Percentiles rank a stretch among this genome's conserved stretches.
These are phyloP conservation scores for Drosophila anomelani DNA, from an alignment of 2,888 invertebrate genomes.

Conservation along the genomic window DNA sequence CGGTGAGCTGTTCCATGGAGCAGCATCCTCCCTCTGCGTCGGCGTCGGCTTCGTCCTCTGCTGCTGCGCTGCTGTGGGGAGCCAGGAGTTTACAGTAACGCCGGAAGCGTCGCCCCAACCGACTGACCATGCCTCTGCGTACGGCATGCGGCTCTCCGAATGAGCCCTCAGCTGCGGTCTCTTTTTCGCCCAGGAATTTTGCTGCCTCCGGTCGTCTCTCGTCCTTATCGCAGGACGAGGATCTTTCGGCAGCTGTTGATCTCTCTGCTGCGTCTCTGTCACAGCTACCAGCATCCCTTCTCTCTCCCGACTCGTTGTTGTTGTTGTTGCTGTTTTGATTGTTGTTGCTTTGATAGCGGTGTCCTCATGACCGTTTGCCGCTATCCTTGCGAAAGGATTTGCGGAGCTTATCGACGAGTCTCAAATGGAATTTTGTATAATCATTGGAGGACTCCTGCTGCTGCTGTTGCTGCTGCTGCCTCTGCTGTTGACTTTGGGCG, in stretches of 20 bases:
- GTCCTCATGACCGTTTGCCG: slow-evolving; percentile 82
- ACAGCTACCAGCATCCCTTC: neutral
- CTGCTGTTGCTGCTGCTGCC: slow-evolving; percentile 64
- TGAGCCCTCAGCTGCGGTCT: neutral
- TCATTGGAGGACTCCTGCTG: slow-evolving; percentile 84
- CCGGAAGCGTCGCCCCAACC: slow-evolving; percentile 76
- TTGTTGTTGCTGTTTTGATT: slow-evolving; percentile 50
- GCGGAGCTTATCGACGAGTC: slow-evolving; percentile 90
- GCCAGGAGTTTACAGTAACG: slow-evolving; percentile 64
- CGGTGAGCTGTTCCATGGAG: slow-evolving; percentile 66
- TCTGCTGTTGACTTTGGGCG: slow-evolving; percentile 41
- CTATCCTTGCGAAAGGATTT: slow-evolving; percentile 87
- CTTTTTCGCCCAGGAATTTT: slow-evolving; percentile 12
- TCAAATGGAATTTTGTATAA: slow-evolving; percentile 90
- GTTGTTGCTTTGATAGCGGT: slow-evolving; percentile 54
- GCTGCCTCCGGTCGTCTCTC: neutral
- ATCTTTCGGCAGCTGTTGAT: slow-evolving; percentile 10
- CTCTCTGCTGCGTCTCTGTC: neutral
- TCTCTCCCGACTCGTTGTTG: slow-evolving; percentile 26
- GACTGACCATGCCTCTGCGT: slow-evolving; percentile 55
- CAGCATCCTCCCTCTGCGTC: slow-evolving; percentile 24
- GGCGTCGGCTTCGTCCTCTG: slow-evolving; percentile 10
- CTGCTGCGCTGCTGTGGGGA: neutral
- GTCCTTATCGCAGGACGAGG: slow-evolving; percentile 2
- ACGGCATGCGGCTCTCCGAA: slow-evolving; percentile 4